phyloP scores from a whole-genome alignment of 2,797 vertebrate species.

The Crypturellus tataupa region DNA sequence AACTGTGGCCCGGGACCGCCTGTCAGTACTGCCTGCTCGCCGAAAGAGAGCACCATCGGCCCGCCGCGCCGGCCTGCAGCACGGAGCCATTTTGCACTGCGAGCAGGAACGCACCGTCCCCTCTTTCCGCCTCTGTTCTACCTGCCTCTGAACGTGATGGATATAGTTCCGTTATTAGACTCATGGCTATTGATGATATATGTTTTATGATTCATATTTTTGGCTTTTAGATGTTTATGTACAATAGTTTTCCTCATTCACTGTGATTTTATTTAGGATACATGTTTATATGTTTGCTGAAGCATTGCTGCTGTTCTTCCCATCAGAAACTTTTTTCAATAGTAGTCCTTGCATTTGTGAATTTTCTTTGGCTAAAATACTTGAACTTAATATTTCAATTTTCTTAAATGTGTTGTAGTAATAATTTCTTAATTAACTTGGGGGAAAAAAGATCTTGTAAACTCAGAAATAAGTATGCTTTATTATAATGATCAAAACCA shows the following conservation, averaged over 20 bases:
- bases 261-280: slow-evolving; percentile 63
- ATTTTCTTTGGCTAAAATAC: slow-evolving; percentile 39
- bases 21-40: slow-evolving; percentile 76
- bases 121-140: slow-evolving; percentile 48
- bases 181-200: slow-evolving; percentile 59
- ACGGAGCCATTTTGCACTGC: slow-evolving; percentile 44
- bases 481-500: neutral
- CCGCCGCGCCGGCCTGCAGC: neutral
- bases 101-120: neutral
- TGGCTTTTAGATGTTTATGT: slow-evolving; percentile 68
- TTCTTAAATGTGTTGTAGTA: slow-evolving; percentile 37
- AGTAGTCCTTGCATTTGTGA: neutral
- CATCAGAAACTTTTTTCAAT: slow-evolving; percentile 55
- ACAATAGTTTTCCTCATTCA: slow-evolving; percentile 61
- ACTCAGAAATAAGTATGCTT: neutral
- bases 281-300: slow-evolving; percentile 58
- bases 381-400: slow-evolving; percentile 29
- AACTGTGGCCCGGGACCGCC: neutral
- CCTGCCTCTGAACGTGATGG: slow-evolving; percentile 67
- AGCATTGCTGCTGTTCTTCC: slow-evolving; percentile 54
- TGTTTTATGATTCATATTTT: slow-evolving; percentile 68
- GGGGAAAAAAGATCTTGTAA: neutral
- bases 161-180: slow-evolving; percentile 69
- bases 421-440: neutral
- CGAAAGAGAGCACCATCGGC: slow-evolving; percentile 84